Conservation (phyloP, 2,888 invertebrate species). For the Amphipoea lucens region DNA sequence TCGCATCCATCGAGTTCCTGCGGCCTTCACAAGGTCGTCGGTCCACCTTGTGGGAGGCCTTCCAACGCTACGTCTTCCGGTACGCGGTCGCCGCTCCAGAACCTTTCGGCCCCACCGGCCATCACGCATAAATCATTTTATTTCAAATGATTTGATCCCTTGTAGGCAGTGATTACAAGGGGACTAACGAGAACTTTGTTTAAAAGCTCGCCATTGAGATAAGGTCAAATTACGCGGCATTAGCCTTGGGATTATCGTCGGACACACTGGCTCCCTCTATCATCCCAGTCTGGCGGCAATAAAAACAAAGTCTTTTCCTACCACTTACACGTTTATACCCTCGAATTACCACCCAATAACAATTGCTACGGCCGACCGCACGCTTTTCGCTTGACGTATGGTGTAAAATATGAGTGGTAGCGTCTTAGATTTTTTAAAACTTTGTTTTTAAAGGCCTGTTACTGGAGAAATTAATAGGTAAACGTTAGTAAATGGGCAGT, state of each 20-base stretch:
- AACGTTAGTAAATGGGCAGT: not conserved
- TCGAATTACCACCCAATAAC: slow-evolving; percentile 81
- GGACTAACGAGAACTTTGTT: slow-evolving; percentile 41
- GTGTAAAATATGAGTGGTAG: slow-evolving; percentile 11
- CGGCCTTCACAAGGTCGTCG: too few relatives aligned
- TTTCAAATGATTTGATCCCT: slow-evolving; percentile 6
- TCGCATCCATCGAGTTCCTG: too few relatives aligned
- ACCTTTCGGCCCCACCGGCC: too few relatives aligned
- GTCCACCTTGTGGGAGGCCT: too few relatives aligned
- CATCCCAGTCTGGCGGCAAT: slow-evolving; percentile 62
- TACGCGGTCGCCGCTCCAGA: too few relatives aligned
- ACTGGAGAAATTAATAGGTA: not conserved
- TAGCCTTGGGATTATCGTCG: slow-evolving; percentile 50
- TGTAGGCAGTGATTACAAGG: slow-evolving; percentile 7
- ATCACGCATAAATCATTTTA: slow-evolving; percentile 25
- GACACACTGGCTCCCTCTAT: slow-evolving; percentile 60
- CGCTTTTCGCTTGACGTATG: slow-evolving; percentile 64
- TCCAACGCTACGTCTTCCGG: too few relatives aligned
- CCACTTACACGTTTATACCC: slow-evolving; percentile 76
- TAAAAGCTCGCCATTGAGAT: slow-evolving; percentile 39
- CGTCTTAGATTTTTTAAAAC: not conserved
- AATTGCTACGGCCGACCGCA: slow-evolving; percentile 74
- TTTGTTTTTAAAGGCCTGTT: not conserved
- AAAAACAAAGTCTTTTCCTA: slow-evolving; percentile 71
- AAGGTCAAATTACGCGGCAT: slow-evolving; percentile 47